These are phyloP conservation scores for Lateolabrax maculatus DNA, from an alignment of 2,797 vertebrate species.

Conservation along the genomic window DNA sequence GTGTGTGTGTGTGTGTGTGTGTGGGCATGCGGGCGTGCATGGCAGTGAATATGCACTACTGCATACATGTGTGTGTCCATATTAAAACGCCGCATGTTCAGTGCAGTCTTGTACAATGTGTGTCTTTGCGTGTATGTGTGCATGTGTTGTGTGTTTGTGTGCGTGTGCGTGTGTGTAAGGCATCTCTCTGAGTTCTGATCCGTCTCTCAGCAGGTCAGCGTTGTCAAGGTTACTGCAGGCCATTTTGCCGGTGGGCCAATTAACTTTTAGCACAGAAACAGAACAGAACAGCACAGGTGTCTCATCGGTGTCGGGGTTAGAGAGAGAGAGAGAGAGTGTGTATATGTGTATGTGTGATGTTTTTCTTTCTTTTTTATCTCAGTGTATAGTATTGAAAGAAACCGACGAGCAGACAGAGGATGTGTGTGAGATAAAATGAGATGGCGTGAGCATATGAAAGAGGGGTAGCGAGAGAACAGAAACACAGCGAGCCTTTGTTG, in stretches of 20 bases:
- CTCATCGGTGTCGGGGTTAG: slow-evolving; percentile 36
- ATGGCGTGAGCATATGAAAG: slow-evolving; percentile 11
- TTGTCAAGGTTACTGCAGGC: slow-evolving; percentile 84
- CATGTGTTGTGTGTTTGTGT: slow-evolving; percentile 10
- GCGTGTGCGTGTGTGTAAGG: slow-evolving; percentile 38
- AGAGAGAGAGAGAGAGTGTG: slow-evolving; percentile 2
- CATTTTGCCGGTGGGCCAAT: slow-evolving; percentile 79
- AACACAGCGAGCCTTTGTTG: slow-evolving; percentile 41
- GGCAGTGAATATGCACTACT: neutral
- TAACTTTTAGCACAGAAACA: slow-evolving; percentile 75
- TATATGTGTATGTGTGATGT: neutral
- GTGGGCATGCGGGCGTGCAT: too few relatives aligned
- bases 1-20: slow-evolving; percentile 33
- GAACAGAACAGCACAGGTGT: slow-evolving; percentile 65
- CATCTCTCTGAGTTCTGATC: slow-evolving; percentile 71
- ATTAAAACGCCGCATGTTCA: slow-evolving; percentile 25
- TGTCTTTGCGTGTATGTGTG: neutral
- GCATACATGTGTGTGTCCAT: neutral
- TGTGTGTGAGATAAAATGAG: slow-evolving; percentile 14
- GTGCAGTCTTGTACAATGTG: neutral
- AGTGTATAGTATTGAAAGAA: slow-evolving; percentile 26
- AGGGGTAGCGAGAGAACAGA: neutral
- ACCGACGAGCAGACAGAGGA: slow-evolving; percentile 20
- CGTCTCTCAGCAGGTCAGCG: slow-evolving; percentile 80
- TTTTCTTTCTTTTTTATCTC: slow-evolving; percentile 5